Conservation (phyloP, 2,888 invertebrate genomes). For the Pheosia gnoma region DNA sequence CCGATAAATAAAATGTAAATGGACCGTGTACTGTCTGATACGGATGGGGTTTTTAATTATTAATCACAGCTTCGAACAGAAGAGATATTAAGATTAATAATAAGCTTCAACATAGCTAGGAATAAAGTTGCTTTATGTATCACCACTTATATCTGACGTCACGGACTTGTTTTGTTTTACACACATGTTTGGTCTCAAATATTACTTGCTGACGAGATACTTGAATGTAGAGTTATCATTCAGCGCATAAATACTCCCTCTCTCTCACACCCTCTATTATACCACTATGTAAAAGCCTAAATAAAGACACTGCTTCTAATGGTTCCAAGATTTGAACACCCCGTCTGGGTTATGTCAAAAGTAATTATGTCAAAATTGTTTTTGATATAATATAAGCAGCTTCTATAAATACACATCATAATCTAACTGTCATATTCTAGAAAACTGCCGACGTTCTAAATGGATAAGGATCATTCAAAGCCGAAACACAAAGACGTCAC, state of each 20-base stretch:
- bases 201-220: too few species aligned
- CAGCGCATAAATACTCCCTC: too few species aligned
- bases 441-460: slow-evolving; percentile 1
- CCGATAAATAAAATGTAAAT: slow-evolving; percentile 31
- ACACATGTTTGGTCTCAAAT: too few species aligned
- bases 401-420: not conserved
- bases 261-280: too few species aligned
- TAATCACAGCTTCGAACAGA: not conserved
- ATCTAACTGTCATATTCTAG: not conserved
- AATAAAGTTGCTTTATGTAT: not conserved
- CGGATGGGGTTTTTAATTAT: slow-evolving; percentile 1
- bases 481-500: slow-evolving; percentile 6
- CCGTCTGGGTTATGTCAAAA: too few species aligned
- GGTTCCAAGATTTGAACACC: too few species aligned
- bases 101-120: not conserved
- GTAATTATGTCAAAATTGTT: too few species aligned
- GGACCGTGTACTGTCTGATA: not conserved
- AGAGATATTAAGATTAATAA: not conserved
- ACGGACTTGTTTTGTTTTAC: too few species aligned
- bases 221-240: too few species aligned
- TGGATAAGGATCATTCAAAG: slow-evolving; percentile 7
- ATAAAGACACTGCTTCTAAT: too few species aligned
- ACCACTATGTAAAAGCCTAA: too few species aligned
- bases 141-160: too few species aligned
- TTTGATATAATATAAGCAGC: not conserved